phyloP scores from a whole-genome alignment of 1,140 invertebrate species.

The Calycopis cecrops region DNA sequence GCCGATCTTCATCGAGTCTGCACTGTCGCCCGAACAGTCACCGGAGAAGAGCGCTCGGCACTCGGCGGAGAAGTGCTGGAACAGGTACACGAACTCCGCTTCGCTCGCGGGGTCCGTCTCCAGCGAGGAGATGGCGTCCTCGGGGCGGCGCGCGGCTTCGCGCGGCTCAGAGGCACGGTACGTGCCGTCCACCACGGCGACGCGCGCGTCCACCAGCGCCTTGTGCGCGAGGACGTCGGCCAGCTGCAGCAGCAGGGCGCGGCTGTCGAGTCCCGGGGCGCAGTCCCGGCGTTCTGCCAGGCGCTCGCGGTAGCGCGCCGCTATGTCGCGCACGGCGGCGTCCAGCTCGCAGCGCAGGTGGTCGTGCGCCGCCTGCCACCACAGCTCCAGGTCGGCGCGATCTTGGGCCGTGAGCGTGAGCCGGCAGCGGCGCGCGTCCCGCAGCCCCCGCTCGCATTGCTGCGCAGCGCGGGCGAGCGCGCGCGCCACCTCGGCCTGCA shows the following conservation, averaged over 20 bases:
- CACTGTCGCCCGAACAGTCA: constrained; percentile 74
- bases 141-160: constrained; percentile 33
- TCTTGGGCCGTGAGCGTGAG: constrained; percentile 78
- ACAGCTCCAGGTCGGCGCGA: constrained; percentile 79
- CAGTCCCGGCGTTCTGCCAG: constrained; percentile 59
- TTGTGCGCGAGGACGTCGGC: constrained; percentile 86
- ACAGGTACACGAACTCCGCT: constrained; percentile 78
- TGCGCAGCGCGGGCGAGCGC: constrained; percentile 81
- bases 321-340: constrained; percentile 79
- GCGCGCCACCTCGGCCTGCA: constrained; percentile 83
- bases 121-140: constrained; percentile 63
- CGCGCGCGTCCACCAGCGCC: constrained; percentile 83
- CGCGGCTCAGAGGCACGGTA: constrained; percentile 49
- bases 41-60: constrained; percentile 74
- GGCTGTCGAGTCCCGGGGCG: constrained; percentile 63
- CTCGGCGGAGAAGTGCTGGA: constrained; percentile 77
- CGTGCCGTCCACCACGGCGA: constrained; percentile 77
- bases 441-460: constrained; percentile 76
- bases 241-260: constrained; percentile 79
- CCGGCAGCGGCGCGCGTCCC: constrained; percentile 60
- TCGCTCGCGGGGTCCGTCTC: constrained; percentile 70
- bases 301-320: constrained; percentile 77
- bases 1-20: constrained; percentile 73
- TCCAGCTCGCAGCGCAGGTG: constrained; percentile 82
- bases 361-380: constrained; percentile 82